Percentiles rank a stretch among this genome's conserved stretches.
Evolutionary conservation across 2,797 vertebrate genomes (phyloP).

Genomic region (Somateria mollissima): DNA sequence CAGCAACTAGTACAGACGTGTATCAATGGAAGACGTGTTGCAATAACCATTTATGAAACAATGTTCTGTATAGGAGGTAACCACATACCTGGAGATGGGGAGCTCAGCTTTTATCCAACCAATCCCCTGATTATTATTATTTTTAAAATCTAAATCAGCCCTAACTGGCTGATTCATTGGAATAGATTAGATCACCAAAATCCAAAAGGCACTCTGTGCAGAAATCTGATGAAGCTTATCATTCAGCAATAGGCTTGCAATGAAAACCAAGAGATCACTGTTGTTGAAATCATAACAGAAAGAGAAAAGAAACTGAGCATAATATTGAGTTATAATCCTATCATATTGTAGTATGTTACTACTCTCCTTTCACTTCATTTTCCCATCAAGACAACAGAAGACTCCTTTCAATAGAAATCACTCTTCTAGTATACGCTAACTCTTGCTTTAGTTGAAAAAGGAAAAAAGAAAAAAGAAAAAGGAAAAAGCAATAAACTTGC

Average conservation of each 20-base stretch:
- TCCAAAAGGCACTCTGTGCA: neutral
- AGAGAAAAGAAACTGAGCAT: neutral
- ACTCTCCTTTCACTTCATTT: neutral
- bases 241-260: neutral
- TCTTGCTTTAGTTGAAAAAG: neutral
- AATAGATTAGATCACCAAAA: neutral
- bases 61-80: neutral
- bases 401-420: neutral
- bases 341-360: neutral
- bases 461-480: neutral
- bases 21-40: neutral
- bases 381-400: neutral
- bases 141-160: neutral
- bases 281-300: neutral
- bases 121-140: neutral
- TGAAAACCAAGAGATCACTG: neutral
- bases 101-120: neutral
- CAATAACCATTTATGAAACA: neutral
- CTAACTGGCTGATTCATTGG: neutral
- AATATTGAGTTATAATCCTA: neutral
- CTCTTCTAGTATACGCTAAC: fast-evolving
- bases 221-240: neutral
- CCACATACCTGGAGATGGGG: neutral
- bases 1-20: neutral
- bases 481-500: neutral